These are phyloP conservation scores for Leptoteleia sp. DNA, from an alignment of 1,140 invertebrate genomes.

Conservation along the genomic window DNA sequence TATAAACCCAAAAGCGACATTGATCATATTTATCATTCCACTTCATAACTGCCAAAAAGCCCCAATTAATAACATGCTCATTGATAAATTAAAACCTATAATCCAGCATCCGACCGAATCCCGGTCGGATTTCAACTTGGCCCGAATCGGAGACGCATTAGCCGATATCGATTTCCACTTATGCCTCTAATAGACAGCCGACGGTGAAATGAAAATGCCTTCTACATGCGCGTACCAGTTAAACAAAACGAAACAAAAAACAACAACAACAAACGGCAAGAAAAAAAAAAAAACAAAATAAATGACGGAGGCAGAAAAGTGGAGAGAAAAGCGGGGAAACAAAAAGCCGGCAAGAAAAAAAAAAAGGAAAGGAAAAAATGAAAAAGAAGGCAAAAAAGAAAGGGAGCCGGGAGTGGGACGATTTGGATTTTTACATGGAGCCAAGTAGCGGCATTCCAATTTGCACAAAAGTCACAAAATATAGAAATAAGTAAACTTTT, in stretches of 20 bases:
- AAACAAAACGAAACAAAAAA: conserved; percentile 19
- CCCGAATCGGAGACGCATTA: conserved; percentile 36
- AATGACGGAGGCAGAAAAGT: background rate
- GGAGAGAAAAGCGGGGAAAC: background rate
- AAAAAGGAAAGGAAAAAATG: conserved; percentile 7
- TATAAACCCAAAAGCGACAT: background rate
- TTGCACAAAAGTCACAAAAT: conserved; percentile 61
- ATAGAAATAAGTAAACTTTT: conserved; percentile 65
- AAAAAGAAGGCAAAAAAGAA: background rate
- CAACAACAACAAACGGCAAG: background rate
- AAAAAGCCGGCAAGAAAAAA: background rate
- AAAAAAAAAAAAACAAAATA: background rate
- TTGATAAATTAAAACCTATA: conserved; percentile 47
- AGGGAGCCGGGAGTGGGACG: conserved; percentile 7
- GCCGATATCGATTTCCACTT: conserved; percentile 59
- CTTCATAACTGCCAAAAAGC: conserved; percentile 32
- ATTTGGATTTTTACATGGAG: conserved; percentile 30
- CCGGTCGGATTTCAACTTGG: conserved; percentile 18
- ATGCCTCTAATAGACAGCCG: conserved; percentile 39
- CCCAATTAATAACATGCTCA: conserved; percentile 35
- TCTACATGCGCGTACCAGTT: conserved; percentile 12
- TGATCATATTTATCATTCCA: conserved; percentile 27
- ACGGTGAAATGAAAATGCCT: conserved; percentile 34
- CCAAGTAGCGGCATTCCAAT: conserved; percentile 37
- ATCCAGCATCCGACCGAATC: conserved; percentile 17